Evolutionary conservation across 2,888 invertebrate genomes (phyloP), one percentile per base, ranked within the genome.

Genomic region (Tanytarsus gracilentus): DNA sequence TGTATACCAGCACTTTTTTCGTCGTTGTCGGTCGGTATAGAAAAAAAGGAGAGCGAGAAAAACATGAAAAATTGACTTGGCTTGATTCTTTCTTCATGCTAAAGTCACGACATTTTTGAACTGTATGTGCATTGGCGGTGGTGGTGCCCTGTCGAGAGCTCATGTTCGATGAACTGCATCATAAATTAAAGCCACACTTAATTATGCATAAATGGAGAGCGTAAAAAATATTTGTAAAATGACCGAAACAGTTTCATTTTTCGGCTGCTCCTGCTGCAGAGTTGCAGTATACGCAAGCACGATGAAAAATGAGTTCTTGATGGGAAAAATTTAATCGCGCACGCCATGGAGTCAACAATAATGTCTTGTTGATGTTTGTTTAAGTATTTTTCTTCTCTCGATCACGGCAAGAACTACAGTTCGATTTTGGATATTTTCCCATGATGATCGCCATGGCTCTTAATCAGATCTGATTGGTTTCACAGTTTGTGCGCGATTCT

Each of bases 161-260:
- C 44, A 44, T 44, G 49, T 27, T 49, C 26, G 27, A 14, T 49
- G 49, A 49, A 49, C 49, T 49, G 26, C 49, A 49, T 49, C 49
- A 49, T 49, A 49, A 49, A 49, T 49, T 49, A 49, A 49, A 49
- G n/a, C 49, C 49, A 49, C 49, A 49, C 49, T 49, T 49, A 49
- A 49, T 49, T 49, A 49, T 49, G 49, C 49, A 49, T 26, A 49
- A 49, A 18, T 18, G 21, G 27, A 14, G 27, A n/a, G 25, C 16
- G 21, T 16, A 44, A 16, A 21, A 44, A 44, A 44, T 18, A 44
- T 18, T 44, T 44, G 16, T 44, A 11, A 18, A 14, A 26, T 49
- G 30, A n/a, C n/a, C n/a, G n/a, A n/a, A 30, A 30, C 14, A 26
- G 11, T 18, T 27, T 49, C 49, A 25, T 26, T 25, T 25, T 49